Conservation (phyloP, 2,888 invertebrate genomes). For the Caenorhabditis macrosperma region DNA sequence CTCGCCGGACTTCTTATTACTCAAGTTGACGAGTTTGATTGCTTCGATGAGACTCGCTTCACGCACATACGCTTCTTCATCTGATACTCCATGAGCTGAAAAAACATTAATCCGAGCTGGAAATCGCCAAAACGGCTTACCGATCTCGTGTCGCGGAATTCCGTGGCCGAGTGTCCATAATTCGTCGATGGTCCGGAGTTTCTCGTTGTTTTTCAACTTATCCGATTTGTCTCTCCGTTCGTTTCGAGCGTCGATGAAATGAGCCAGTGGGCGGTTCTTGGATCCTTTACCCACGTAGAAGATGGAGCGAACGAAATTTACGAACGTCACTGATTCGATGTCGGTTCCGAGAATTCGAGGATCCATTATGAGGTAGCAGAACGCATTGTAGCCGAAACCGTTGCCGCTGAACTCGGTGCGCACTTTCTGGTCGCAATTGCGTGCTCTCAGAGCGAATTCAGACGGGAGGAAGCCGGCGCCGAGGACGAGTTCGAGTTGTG, state of each 20-base stretch:
- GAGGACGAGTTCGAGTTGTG: constrained; percentile 45
- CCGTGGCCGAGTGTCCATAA: constrained; percentile 64
- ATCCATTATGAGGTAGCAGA: constrained; percentile 76
- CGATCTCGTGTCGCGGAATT: constrained; percentile 61
- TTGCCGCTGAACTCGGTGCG: constrained; percentile 58
- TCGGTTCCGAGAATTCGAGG: constrained; percentile 58
- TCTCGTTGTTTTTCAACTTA: constrained; percentile 57
- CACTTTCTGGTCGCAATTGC: constrained; percentile 57
- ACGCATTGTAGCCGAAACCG: constrained; percentile 60
- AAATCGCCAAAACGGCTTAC: no score
- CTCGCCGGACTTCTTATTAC: constrained; percentile 72
- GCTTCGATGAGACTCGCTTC: constrained; percentile 96
- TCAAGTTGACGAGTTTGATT: constrained; percentile 82
- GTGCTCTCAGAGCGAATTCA: constrained; percentile 45
- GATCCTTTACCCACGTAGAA: constrained; percentile 97
- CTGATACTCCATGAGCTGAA: constrained; percentile 76
- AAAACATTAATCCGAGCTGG: no score
- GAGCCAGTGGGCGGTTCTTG: constrained; percentile 88
- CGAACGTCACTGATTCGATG: constrained; percentile 83
- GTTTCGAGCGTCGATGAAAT: constrained; percentile 91
- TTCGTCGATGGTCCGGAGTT: constrained; percentile 56
- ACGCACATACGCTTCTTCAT: constrained; percentile 92
- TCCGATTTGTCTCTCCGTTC: constrained; percentile 42
- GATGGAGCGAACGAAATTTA: constrained; percentile 88
- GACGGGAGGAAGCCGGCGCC: constrained; percentile 28